These are phyloP conservation scores for Callimorpha dominula DNA, from an alignment of 2,888 invertebrate species.

Conservation along the genomic window DNA sequence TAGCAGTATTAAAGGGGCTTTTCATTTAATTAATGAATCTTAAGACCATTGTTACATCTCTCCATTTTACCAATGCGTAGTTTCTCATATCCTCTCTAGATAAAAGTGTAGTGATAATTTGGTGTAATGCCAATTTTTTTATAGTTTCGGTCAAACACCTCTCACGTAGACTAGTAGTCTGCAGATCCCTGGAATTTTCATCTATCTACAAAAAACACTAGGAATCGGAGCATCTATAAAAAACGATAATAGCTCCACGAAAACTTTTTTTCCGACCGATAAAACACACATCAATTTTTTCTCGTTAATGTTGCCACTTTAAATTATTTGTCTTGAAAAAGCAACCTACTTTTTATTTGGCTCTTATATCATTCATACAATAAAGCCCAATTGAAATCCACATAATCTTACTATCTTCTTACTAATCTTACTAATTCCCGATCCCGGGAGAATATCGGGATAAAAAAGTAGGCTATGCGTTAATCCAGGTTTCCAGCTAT, in stretches of 20 bases:
- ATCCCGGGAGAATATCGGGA: too few species aligned
- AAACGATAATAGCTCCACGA: slow-evolving; percentile 31
- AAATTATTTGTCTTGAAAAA: background rate
- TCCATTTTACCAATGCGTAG: slow-evolving; percentile 25
- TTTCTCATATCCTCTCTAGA: slow-evolving; percentile 35
- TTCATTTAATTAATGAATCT: too few species aligned
- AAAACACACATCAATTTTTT: too few species aligned
- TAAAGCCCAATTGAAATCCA: too few species aligned
- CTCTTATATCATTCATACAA: too few species aligned
- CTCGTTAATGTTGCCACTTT: background rate
- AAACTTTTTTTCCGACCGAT: background rate
- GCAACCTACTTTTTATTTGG: background rate
- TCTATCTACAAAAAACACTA: slow-evolving; percentile 29
- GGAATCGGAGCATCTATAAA: slow-evolving; percentile 29
- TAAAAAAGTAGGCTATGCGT: too few species aligned
- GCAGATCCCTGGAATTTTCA: slow-evolving; percentile 33
- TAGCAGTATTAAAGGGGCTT: too few species aligned
- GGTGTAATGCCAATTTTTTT: slow-evolving; percentile 56
- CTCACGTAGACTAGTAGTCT: slow-evolving; percentile 51
- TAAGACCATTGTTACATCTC: background rate
- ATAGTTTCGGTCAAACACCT: slow-evolving; percentile 59
- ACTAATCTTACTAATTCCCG: too few species aligned
- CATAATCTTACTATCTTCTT: too few species aligned
- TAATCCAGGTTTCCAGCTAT: too few species aligned
- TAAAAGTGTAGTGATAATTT: slow-evolving; percentile 44